phyloP scores from a whole-genome alignment of 2,888 invertebrate genomes.

The Leptinotarsa tumamoca region DNA sequence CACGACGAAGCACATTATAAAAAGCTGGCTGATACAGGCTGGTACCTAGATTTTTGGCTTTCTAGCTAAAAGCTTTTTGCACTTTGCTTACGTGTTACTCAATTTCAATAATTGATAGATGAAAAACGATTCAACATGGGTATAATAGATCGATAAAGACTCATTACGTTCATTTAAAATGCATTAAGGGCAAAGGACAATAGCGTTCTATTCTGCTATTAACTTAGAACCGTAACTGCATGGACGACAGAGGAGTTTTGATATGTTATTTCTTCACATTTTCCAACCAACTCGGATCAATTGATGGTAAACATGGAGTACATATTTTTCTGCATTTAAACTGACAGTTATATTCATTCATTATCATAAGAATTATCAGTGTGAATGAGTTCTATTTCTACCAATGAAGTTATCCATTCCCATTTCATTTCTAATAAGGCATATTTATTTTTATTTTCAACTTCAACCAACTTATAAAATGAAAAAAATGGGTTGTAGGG shows the following conservation, averaged over 20 bases:
- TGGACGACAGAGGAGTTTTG: not conserved
- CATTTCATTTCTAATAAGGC: too few relatives aligned
- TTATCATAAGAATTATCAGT: too few relatives aligned
- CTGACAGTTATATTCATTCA: too few relatives aligned
- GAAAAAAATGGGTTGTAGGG: too few relatives aligned
- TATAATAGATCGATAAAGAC: slow-evolving; percentile 39
- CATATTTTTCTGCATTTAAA: too few relatives aligned
- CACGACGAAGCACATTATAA: slow-evolving; percentile 50
- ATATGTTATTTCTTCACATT: too few relatives aligned
- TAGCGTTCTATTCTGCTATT: slow-evolving; percentile 23
- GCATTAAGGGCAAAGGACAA: slow-evolving; percentile 50
- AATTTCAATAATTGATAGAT: slow-evolving; percentile 41
- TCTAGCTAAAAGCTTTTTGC: slow-evolving; percentile 64
- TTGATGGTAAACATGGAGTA: too few relatives aligned
- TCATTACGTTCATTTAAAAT: slow-evolving; percentile 54
- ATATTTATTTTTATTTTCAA: too few relatives aligned
- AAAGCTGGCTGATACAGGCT: slow-evolving; percentile 60
- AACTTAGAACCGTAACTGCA: not conserved
- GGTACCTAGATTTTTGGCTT: slow-evolving; percentile 60
- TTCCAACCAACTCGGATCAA: too few relatives aligned
- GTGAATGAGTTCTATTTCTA: too few relatives aligned
- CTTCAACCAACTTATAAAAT: too few relatives aligned
- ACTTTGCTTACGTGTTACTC: slow-evolving; percentile 59
- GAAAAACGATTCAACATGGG: slow-evolving; percentile 34
- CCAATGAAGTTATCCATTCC: too few relatives aligned